These are phyloP conservation scores for Bovichtus variegatus DNA, from an alignment of 2,797 vertebrate genomes.

Conservation along the genomic window DNA sequence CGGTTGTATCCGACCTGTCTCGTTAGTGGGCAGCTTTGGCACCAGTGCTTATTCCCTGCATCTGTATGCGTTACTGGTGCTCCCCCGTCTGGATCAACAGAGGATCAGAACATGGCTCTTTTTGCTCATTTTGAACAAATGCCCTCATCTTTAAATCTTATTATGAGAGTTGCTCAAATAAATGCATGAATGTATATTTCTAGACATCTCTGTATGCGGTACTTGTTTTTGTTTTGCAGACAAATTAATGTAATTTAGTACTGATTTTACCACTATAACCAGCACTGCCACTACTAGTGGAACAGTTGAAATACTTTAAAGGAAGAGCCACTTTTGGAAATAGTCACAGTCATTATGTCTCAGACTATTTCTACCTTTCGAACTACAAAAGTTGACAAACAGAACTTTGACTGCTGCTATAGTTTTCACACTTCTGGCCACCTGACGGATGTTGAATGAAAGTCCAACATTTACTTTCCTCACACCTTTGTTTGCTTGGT, in stretches of 20 bases:
- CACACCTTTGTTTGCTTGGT: too few species aligned
- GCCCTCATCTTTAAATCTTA: not conserved
- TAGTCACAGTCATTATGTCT: too few species aligned
- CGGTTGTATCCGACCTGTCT: slow-evolving; percentile 29
- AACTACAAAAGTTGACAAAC: too few species aligned
- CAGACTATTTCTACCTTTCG: too few species aligned
- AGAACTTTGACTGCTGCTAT: not conserved
- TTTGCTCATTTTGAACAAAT: not conserved
- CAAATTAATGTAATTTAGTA: not conserved
- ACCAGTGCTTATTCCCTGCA: not conserved
- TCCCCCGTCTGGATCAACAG: not conserved
- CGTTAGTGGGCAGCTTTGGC: slow-evolving; percentile 16
- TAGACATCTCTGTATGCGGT: not conserved
- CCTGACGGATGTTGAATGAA: not conserved
- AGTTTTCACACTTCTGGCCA: not conserved
- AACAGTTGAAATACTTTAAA: too few species aligned
- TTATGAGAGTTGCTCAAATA: not conserved
- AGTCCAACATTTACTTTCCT: not conserved
- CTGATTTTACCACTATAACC: not conserved
- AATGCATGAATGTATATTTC: too few species aligned
- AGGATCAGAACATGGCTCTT: not conserved
- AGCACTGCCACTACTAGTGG: not conserved
- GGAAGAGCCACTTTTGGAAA: not conserved
- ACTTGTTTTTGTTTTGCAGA: not conserved
- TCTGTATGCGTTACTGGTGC: not conserved